Evolutionary conservation across 2,113 vertebrate species (phyloP).

Genomic region (Leptocoma aspasia): DNA sequence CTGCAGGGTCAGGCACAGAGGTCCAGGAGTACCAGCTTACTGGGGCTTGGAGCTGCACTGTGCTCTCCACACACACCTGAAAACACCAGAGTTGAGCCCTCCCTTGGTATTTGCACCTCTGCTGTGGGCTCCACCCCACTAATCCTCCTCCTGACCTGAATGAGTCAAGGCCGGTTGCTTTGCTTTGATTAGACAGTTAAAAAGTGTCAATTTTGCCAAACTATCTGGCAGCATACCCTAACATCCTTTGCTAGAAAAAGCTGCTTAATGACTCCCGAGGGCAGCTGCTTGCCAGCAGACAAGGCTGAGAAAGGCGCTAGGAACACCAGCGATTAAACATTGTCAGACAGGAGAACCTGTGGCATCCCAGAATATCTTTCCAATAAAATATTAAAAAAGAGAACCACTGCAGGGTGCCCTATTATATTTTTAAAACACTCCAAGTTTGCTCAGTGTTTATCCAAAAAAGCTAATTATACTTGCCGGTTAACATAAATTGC

Average conservation of each 20-base stretch:
- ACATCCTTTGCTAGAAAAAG: background rate
- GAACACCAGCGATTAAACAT: background rate
- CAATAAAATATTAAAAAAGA: background rate
- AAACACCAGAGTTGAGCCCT: fast-evolving
- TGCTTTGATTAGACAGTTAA: background rate
- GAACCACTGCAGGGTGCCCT: background rate
- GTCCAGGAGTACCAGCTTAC: background rate
- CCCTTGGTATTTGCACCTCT: background rate
- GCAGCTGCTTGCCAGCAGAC: background rate
- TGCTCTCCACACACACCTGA: background rate
- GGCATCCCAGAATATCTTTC: background rate
- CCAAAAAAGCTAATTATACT: conserved; percentile 34
- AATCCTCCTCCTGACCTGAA: background rate
- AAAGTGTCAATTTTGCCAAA: background rate
- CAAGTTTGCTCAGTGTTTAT: conserved; percentile 25
- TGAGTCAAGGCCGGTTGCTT: background rate
- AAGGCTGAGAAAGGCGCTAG: background rate
- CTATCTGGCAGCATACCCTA: background rate
- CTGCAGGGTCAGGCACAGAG: background rate
- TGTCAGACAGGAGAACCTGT: background rate
- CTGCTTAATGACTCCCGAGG: background rate
- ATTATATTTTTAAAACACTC: conserved; percentile 15
- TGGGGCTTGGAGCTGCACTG: background rate
- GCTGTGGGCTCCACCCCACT: background rate
- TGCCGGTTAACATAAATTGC: background rate